Percentiles rank a stretch among this genome's conserved stretches.
These are phyloP conservation scores for Apis cerana DNA, from an alignment of 1,140 invertebrate genomes.

Conservation along the genomic window DNA sequence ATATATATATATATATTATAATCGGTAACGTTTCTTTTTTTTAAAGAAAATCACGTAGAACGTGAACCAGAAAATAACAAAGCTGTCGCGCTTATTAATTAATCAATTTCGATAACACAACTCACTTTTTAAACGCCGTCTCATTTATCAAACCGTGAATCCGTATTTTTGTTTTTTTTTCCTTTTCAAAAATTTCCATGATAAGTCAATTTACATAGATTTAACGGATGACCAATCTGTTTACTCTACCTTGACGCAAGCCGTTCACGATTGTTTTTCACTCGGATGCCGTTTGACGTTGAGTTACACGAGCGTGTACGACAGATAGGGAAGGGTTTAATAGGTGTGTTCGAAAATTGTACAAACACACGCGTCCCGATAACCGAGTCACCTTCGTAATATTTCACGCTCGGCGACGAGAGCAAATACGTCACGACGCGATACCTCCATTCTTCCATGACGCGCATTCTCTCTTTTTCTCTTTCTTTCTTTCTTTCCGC, in stretches of 20 bases:
- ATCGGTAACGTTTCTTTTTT: too few species aligned
- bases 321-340: background rate
- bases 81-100: too few species aligned
- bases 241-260: background rate
- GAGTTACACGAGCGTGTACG: background rate
- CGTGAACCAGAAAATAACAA: too few species aligned
- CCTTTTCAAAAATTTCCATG: background rate
- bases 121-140: too few species aligned
- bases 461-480: background rate
- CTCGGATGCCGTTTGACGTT: background rate
- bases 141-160: background rate
- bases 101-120: background rate
- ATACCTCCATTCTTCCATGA: background rate
- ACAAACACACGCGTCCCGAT: background rate
- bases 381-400: conserved; percentile 6
- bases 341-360: conserved; percentile 7
- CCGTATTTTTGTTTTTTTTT: background rate
- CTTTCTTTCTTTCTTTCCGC: too few species aligned
- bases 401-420: background rate
- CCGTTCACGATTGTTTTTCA: background rate
- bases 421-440: background rate
- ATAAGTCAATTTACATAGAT: background rate
- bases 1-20: too few species aligned
- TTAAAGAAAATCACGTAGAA: too few species aligned
- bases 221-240: background rate